These are phyloP conservation scores for Acrobasis suavella DNA, from an alignment of 2,888 invertebrate species.

Conservation along the genomic window DNA sequence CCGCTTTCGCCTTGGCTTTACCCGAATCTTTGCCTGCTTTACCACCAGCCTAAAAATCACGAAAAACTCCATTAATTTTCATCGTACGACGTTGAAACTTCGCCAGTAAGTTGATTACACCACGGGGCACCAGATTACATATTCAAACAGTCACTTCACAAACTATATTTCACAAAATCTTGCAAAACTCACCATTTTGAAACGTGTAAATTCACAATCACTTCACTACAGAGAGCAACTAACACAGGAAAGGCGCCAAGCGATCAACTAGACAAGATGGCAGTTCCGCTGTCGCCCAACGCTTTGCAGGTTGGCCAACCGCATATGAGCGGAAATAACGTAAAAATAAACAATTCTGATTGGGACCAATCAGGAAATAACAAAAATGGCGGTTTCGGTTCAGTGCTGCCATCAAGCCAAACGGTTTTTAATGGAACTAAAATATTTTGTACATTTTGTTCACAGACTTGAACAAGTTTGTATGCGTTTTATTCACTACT, in stretches of 20 bases:
- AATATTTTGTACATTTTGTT: conserved; percentile 39
- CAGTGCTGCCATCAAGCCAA: conserved; percentile 69
- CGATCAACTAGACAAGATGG: conserved; percentile 75
- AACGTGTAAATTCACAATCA: conserved; percentile 78
- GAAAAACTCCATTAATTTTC: conserved; percentile 81
- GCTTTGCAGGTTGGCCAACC: conserved; percentile 56
- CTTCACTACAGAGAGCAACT: conserved; percentile 68
- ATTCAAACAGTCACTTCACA: conserved; percentile 52
- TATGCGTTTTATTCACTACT: too few relatives aligned
- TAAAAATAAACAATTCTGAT: conserved; percentile 42
- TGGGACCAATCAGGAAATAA: conserved; percentile 51
- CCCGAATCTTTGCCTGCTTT: conserved; percentile 99
- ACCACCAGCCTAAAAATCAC: conserved; percentile 96
- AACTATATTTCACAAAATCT: conserved; percentile 68
- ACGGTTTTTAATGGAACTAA: conserved; percentile 38
- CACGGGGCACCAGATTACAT: conserved; percentile 59
- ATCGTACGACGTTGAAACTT: conserved; percentile 81
- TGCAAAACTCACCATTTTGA: conserved; percentile 82
- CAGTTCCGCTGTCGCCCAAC: conserved; percentile 59
- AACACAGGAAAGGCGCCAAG: conserved; percentile 82
- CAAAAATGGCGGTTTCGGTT: conserved; percentile 56
- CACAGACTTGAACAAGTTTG: too few relatives aligned
- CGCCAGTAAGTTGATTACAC: conserved; percentile 74
- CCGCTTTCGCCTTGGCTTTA: conserved; percentile 99
- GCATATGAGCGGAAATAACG: conserved; percentile 59